Conservation (phyloP, 2,797 vertebrate genomes). For the Gallinago stenura region DNA sequence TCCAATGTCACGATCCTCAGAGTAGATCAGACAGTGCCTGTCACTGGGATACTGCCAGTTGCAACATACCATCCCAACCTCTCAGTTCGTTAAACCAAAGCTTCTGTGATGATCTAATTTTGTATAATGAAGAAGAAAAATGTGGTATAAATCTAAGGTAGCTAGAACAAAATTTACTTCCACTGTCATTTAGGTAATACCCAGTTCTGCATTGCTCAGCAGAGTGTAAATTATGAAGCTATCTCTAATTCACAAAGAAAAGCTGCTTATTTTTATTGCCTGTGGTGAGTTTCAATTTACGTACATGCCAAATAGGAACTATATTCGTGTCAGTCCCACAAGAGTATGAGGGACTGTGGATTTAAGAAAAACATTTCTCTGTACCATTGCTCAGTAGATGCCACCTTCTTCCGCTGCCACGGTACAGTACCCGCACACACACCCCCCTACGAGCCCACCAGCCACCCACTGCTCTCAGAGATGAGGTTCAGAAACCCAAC, state of each 20-base stretch:
- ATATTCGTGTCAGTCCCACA: not conserved
- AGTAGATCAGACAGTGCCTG: not conserved
- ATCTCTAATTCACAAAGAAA: slow-evolving; percentile 28
- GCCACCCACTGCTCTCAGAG: not conserved
- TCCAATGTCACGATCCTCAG: not conserved
- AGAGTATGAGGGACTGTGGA: not conserved
- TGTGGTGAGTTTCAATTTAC: not conserved
- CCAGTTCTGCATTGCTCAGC: slow-evolving; percentile 46
- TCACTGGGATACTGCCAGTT: not conserved
- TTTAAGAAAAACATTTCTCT: not conserved
- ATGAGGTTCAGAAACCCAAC: not conserved
- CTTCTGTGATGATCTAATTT: not conserved
- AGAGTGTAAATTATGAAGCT: slow-evolving; percentile 11
- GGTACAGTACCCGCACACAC: not conserved
- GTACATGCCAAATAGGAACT: not conserved
- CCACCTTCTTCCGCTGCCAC: accelerated
- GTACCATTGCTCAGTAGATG: not conserved
- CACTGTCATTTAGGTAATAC: slow-evolving; percentile 10
- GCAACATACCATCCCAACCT: not conserved
- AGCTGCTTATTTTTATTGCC: slow-evolving; percentile 54
- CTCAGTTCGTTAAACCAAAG: not conserved
- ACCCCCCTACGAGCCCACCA: accelerated
- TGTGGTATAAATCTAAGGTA: slow-evolving; percentile 55
- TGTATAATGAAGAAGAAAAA: not conserved
- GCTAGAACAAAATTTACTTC: slow-evolving; percentile 18